Percentiles rank a stretch among this genome's conserved stretches.
These are phyloP conservation scores for Brachionus calyciflorus DNA, from an alignment of 1,140 invertebrate genomes.

Conservation along the genomic window DNA sequence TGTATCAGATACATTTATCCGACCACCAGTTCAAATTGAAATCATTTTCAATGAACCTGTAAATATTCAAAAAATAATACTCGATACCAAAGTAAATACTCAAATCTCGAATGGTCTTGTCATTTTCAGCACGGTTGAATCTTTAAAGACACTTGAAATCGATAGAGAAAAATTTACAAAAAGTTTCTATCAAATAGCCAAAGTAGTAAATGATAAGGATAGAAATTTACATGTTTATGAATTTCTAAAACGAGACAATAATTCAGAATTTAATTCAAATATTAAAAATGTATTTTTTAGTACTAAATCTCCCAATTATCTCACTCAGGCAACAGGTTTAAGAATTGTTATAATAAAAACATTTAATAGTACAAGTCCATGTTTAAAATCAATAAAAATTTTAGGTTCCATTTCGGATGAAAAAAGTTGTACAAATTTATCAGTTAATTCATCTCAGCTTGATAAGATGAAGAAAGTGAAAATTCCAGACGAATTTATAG, in stretches of 20 bases:
- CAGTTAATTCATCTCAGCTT: not conserved
- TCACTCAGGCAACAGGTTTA: not conserved
- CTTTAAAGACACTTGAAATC: not conserved
- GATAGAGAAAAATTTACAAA: not conserved
- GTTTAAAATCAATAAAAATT: constrained; percentile 33
- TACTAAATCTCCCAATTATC: not conserved
- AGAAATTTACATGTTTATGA: not conserved
- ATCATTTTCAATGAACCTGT: constrained; percentile 30
- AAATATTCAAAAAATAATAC: constrained; percentile 1
- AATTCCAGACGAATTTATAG: constrained; percentile 26
- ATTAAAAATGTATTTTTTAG: constrained; percentile 9
- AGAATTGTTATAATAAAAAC: constrained; percentile 19
- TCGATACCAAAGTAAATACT: constrained; percentile 36
- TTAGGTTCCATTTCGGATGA: not conserved
- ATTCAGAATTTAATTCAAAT: not conserved
- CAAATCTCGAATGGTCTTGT: constrained; percentile 21
- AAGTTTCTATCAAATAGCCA: constrained; percentile 8
- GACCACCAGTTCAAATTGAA: not conserved
- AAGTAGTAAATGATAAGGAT: not conserved
- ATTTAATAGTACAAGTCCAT: not conserved
- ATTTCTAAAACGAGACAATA: constrained; percentile 22
- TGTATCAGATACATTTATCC: constrained; percentile 18
- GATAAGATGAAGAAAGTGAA: not conserved
- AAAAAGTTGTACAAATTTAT: no score
- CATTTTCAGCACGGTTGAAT: not conserved